Percentiles rank a stretch among this genome's conserved stretches.
Conservation (phyloP, 2,888 invertebrate genomes). For the Cordilura impudica region DNA sequence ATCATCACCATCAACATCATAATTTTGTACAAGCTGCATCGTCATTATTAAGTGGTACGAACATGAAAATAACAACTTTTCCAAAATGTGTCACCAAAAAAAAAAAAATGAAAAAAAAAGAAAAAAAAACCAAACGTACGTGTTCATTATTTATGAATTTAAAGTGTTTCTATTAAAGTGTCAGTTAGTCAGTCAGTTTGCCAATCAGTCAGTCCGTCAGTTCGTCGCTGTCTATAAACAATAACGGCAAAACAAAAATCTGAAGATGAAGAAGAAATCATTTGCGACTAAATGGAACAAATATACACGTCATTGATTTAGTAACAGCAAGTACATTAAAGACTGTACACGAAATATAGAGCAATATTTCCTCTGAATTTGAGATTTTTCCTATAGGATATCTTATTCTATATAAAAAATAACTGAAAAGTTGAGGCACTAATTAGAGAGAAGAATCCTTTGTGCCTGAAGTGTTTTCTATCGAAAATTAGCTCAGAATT, state of each 20-base stretch:
- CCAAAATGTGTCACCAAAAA: slow-evolving; percentile 44
- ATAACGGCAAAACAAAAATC: not conserved
- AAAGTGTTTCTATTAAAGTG: slow-evolving; percentile 41
- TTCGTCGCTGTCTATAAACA: not conserved
- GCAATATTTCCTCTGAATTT: too few relatives aligned
- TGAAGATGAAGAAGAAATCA: not conserved
- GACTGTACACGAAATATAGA: too few relatives aligned
- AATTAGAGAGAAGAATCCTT: too few relatives aligned
- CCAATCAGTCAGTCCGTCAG: not conserved
- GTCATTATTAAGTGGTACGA: slow-evolving; percentile 39
- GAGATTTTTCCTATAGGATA: too few relatives aligned
- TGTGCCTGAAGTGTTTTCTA: too few relatives aligned
- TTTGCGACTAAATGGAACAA: slow-evolving; percentile 4
- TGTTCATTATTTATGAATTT: slow-evolving; percentile 34
- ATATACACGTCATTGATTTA: slow-evolving; percentile 19
- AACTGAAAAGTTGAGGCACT: too few relatives aligned
- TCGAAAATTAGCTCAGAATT: too few relatives aligned
- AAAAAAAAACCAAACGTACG: not conserved
- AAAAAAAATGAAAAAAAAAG: slow-evolving; percentile 6
- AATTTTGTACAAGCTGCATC: not conserved
- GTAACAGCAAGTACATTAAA: too few relatives aligned
- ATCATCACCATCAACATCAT: not conserved
- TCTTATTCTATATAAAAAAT: too few relatives aligned
- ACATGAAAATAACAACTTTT: slow-evolving; percentile 37
- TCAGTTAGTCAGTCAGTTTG: slow-evolving; percentile 14